Conservation (phyloP, 1,140 invertebrate genomes). For the Pseudomyrmex flavicornis region DNA sequence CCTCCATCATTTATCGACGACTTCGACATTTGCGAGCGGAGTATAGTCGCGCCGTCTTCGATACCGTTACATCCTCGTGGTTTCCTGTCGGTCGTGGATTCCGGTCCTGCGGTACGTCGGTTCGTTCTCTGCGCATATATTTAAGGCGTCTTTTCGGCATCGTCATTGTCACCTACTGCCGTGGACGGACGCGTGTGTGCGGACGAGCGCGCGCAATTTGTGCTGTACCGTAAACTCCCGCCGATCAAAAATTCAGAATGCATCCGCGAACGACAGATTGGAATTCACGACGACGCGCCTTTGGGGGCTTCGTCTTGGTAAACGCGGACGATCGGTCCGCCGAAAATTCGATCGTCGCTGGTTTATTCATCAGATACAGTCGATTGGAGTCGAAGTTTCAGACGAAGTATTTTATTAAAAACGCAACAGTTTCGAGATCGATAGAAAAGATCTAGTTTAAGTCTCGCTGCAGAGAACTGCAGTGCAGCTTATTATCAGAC, state of each 20-base stretch:
- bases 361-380: no score
- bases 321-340: neutral
- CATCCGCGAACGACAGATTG: conserved; percentile 17
- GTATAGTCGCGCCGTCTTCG: conserved; percentile 52
- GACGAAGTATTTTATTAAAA: neutral
- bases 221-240: conserved; percentile 55
- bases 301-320: neutral
- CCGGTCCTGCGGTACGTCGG: conserved; percentile 47
- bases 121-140: no score
- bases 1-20: conserved; percentile 64
- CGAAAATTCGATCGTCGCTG: neutral
- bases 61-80: conserved; percentile 81
- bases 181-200: conserved; percentile 12
- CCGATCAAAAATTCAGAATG: conserved; percentile 49
- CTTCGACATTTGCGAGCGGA: conserved; percentile 36
- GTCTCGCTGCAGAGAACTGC: no score
- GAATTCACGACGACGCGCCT: conserved; percentile 32
- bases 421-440: no score
- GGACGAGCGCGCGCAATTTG: no score
- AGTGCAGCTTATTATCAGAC: no score
- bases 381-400: no score
- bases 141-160: conserved; percentile 48
- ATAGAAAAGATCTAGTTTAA: no score
- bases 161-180: conserved; percentile 71
- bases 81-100: conserved; percentile 77